phyloP scores from a whole-genome alignment of 23 tunicate genomes.

The Ciona savignyi region DNA sequence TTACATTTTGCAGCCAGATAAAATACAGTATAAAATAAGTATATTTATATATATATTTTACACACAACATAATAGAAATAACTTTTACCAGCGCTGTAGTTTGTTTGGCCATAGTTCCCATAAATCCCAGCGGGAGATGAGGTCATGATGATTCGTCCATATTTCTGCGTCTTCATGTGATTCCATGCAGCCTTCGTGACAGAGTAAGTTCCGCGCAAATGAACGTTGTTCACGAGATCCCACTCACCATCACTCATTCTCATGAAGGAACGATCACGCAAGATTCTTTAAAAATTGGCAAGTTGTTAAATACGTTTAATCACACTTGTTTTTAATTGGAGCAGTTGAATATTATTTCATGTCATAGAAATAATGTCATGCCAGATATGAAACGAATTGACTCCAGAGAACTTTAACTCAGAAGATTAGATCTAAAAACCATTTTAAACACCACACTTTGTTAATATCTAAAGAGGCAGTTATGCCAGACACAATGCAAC shows the following conservation, averaged over 20 bases:
- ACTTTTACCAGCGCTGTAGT: constrained; percentile 74
- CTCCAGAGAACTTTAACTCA: too few relatives aligned
- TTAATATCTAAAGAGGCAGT: too few relatives aligned
- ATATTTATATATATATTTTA: neutral
- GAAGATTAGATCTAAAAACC: neutral
- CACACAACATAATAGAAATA: neutral
- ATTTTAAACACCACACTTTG: neutral
- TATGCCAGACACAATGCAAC: too few relatives aligned
- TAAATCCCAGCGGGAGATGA: constrained; percentile 92
- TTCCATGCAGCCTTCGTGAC: constrained; percentile 88
- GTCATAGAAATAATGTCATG: constrained; percentile 9
- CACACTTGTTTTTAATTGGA: too few relatives aligned
- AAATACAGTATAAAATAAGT: neutral
- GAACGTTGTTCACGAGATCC: constrained; percentile 80
- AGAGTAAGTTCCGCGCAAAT: constrained; percentile 75
- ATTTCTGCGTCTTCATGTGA: constrained; percentile 76
- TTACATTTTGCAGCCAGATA: neutral
- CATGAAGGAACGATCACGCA: constrained; percentile 77
- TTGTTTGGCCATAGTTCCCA: constrained; percentile 95
- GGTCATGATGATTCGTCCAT: constrained; percentile 94
- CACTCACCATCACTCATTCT: constrained; percentile 84
- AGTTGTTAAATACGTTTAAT: too few relatives aligned
- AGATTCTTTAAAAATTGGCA: constrained; percentile 36
- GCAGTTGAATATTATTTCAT: neutral
- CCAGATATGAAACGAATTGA: too few relatives aligned